Evolutionary conservation across 2,113 vertebrate species (phyloP).

Genomic region (Pteruthius melanotis): DNA sequence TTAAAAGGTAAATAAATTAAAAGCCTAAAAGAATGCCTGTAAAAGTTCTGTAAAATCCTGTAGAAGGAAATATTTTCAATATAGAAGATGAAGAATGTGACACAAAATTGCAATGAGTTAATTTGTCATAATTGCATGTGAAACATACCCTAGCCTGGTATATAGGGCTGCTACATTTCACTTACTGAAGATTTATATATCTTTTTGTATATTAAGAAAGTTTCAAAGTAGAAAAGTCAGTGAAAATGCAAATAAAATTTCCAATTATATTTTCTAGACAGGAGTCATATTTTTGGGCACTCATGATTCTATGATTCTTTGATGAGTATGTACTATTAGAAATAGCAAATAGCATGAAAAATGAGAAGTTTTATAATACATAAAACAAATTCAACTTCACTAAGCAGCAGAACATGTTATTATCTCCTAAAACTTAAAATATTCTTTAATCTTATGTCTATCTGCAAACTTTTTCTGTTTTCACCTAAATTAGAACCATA

Average conservation of each 20-base stretch:
- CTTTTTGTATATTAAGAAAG: too few relatives aligned
- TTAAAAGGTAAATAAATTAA: not conserved
- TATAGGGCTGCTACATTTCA: too few relatives aligned
- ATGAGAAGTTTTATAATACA: not conserved
- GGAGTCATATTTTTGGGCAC: not conserved
- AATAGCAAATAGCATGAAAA: not conserved
- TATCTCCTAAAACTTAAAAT: not conserved
- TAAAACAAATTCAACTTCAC: not conserved
- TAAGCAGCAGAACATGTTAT: not conserved
- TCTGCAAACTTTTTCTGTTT: not conserved
- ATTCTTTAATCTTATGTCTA: not conserved
- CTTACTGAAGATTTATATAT: not conserved
- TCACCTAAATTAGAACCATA: not conserved
- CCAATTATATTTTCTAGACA: not conserved
- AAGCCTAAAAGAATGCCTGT: not conserved
- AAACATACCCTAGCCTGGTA: not conserved
- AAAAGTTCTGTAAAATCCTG: not conserved
- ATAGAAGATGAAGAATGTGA: not conserved
- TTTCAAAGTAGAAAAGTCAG: not conserved
- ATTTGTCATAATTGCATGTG: not conserved
- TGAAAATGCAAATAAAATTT: not conserved
- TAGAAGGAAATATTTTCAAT: not conserved
- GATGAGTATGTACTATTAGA: not conserved
- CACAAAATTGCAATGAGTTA: not conserved
- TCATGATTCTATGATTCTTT: not conserved